Evolutionary conservation across 1,140 invertebrate species (phyloP), one percentile per base, ranked within the genome.

Genomic region (Drosophila bipectinata): DNA sequence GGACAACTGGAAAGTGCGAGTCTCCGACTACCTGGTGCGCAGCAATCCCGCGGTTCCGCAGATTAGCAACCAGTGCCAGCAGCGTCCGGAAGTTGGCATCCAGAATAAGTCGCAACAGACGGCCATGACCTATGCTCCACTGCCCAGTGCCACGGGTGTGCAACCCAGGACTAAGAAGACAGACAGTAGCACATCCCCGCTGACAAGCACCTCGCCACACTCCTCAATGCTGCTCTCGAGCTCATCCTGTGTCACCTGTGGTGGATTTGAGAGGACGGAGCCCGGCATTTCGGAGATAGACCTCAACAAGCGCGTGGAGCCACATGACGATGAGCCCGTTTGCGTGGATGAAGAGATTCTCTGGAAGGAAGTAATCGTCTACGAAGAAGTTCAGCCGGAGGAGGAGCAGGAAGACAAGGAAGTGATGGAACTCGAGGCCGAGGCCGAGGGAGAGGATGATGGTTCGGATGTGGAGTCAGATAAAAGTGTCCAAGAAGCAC

Each of bases 361-460:
- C 15, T 88, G 84, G 84, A 60, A 80, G 51, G 84, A 88, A 53
- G 72, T 88, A 6, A 45, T 89, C 9, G 79, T 88, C 8, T 88
- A 80, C 26, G 84, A 89, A 21, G 80, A 90, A 44, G 41, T 91
- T 66, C 91, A 92, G 82, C 91, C 92, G 68, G 91, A 77, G 69
- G 82, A 83, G 64, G 88, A 74, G 15, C 32, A 58, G n/a, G 61
- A 67, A 24, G 44, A 44, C 6, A 66, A 24, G 15, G 72, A 67
- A 5, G 44, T 24, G 0, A 10, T 15, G 1, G 66, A 48, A 0
- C 0, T 58, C 10, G 72, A 74, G 34, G 71, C 41, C n/a, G 71
- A 75, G 21, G 44, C 2, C 0, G 72, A 26, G 8, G 58, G 8
- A 1, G 72, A 49, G 3, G 24, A 8, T 2, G 28, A 24, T 21